Evolutionary conservation across 1,140 invertebrate species (phyloP).

Genomic region (Lysiphlebus fabarum): DNA sequence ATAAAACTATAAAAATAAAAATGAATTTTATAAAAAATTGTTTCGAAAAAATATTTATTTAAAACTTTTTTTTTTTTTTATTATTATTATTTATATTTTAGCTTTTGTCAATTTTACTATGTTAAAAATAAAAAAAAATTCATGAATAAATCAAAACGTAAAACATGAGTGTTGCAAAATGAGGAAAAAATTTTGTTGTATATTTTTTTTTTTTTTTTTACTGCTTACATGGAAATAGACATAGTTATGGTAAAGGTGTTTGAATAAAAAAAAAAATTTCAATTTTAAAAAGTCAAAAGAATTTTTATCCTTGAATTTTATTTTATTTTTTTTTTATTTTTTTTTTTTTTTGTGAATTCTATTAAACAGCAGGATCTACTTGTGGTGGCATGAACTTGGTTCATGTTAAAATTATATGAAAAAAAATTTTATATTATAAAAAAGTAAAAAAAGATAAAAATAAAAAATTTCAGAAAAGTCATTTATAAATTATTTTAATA

Average conservation of each 20-base stretch:
- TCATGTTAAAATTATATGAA: background rate
- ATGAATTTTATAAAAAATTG: background rate
- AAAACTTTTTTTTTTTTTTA: background rate
- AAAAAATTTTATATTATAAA: background rate
- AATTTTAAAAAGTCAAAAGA: constrained; percentile 10
- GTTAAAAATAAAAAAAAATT: no score
- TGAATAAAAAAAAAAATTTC: constrained; percentile 21
- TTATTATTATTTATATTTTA: background rate
- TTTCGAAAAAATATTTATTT: background rate
- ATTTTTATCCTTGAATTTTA: constrained; percentile 1
- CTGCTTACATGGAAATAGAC: background rate
- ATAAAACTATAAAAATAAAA: no score
- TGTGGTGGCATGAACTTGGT: background rate
- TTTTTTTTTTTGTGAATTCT: background rate
- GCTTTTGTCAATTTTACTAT: background rate
- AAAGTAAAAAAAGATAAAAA: constrained; percentile 1
- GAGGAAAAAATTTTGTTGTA: no score
- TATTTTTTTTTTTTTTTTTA: no score
- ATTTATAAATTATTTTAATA: no score
- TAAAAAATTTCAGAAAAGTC: no score
- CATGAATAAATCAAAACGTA: no score
- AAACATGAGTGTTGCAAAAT: no score
- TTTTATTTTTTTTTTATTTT: background rate
- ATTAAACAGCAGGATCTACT: constrained; percentile 3
- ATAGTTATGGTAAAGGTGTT: background rate